Conservation (phyloP, 2,888 invertebrate species). For the Stenolophus ochropezus region DNA sequence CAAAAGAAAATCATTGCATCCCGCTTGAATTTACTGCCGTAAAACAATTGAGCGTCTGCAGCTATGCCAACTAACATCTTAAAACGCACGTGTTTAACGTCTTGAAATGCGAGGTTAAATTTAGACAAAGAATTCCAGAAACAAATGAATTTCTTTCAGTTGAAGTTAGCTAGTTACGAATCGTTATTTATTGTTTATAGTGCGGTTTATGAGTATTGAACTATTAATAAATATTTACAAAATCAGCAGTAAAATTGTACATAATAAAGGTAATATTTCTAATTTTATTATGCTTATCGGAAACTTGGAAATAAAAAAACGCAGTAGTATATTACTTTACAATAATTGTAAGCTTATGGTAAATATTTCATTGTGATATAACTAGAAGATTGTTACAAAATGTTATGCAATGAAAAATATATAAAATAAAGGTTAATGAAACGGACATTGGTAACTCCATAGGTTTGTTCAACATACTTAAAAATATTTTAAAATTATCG, state of each 20-base stretch:
- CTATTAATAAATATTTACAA: not conserved
- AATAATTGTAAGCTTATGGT: no score
- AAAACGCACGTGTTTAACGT: conserved; percentile 39
- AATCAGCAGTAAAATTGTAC: not conserved
- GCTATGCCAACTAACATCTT: conserved; percentile 31
- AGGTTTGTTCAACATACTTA: no score
- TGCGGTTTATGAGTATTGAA: not conserved
- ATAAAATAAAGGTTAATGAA: no score
- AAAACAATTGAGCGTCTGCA: conserved; percentile 23
- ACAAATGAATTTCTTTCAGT: not conserved
- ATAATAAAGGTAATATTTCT: not conserved
- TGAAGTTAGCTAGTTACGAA: not conserved
- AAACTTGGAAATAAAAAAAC: not conserved
- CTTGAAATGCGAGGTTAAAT: conserved; percentile 44
- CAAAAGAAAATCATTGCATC: not conserved
- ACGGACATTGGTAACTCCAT: no score
- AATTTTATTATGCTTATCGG: not conserved
- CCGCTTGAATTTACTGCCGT: not conserved
- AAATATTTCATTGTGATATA: no score
- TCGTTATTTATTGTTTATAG: not conserved
- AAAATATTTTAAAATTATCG: no score
- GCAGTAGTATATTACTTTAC: no score
- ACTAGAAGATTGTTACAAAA: no score
- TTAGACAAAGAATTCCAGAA: conserved; percentile 10
- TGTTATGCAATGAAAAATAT: no score